Conservation (phyloP, 2,113 vertebrate genomes). For the Odontophorus gujanensis region DNA sequence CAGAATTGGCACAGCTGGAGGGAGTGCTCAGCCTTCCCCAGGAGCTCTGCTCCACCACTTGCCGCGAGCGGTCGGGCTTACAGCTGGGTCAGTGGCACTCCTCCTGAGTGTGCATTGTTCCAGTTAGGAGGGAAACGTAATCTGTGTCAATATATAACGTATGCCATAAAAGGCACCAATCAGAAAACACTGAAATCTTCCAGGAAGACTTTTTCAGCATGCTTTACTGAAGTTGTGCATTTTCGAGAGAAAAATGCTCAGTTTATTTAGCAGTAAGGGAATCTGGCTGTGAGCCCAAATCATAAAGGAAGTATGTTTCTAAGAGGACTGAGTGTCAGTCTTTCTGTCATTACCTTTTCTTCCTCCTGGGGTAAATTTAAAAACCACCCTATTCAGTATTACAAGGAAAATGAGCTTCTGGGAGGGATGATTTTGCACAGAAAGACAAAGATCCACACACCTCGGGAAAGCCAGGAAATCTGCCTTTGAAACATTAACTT, state of each 20-base stretch:
- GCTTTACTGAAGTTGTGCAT: neutral
- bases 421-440: neutral
- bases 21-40: conserved; percentile 24
- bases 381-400: neutral
- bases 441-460: neutral
- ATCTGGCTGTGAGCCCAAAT: neutral
- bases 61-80: neutral
- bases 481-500: neutral
- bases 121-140: conserved; percentile 74
- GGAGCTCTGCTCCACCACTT: conserved; percentile 8
- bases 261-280: neutral
- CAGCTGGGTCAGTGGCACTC: conserved; percentile 66
- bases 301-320: conserved; percentile 25
- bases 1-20: neutral
- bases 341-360: neutral
- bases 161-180: conserved; percentile 57
- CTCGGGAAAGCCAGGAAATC: neutral
- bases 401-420: neutral
- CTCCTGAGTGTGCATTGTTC: conserved; percentile 67
- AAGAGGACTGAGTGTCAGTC: neutral
- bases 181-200: conserved; percentile 27
- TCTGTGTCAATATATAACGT: conserved; percentile 72
- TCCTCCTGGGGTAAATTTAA: neutral
- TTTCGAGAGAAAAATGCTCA: neutral
- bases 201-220: neutral